These are phyloP conservation scores for Scolopax rusticola DNA, from an alignment of 2,797 vertebrate species.

Conservation along the genomic window DNA sequence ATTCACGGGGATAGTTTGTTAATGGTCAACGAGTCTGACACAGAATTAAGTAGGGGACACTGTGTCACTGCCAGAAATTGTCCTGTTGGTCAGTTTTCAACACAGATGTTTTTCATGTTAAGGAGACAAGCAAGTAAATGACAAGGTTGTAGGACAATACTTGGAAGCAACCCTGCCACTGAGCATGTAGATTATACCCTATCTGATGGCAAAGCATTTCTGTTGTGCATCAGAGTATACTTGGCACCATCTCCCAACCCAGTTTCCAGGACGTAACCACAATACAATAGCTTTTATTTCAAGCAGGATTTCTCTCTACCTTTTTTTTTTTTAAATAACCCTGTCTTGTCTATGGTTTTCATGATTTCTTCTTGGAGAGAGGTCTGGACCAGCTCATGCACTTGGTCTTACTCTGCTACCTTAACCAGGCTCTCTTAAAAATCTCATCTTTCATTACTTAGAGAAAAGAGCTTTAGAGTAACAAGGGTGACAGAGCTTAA, in stretches of 20 bases:
- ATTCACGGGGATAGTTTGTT: neutral
- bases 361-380: neutral
- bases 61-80: neutral
- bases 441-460: neutral
- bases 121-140: neutral
- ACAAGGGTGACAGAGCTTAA: neutral
- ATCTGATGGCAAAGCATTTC: neutral
- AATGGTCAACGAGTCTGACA: neutral
- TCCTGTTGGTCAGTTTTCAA: neutral
- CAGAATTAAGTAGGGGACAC: neutral
- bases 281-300: neutral
- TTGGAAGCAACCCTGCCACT: constrained; percentile 22
- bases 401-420: neutral
- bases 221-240: neutral
- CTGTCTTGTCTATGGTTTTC: neutral
- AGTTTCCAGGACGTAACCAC: constrained; percentile 14
- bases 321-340: neutral
- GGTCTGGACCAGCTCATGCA: neutral
- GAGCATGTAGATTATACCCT: neutral
- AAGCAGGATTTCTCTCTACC: neutral
- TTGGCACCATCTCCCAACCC: neutral
- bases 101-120: constrained; percentile 2
- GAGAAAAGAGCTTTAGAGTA: neutral
- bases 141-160: constrained; percentile 48
- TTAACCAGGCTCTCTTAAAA: neutral